Percentiles rank a stretch among this genome's conserved stretches.
phyloP scores from a whole-genome alignment of 2,113 vertebrate species.

The Plestiodon gilberti region DNA sequence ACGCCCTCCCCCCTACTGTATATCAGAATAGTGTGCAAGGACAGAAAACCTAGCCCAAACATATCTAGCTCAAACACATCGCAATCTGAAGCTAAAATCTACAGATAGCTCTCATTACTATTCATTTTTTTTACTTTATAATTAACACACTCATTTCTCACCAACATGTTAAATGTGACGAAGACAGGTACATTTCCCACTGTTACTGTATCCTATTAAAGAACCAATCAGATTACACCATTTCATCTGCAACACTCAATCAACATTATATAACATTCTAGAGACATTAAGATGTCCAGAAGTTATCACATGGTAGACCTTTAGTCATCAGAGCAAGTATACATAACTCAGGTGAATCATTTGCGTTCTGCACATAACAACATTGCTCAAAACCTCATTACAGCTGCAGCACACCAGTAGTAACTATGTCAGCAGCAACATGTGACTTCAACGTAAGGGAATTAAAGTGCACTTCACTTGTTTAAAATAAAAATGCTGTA shows the following conservation, averaged over 20 bases:
- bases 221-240: constrained; percentile 59
- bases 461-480: background rate
- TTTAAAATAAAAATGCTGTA: background rate
- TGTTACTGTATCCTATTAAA: constrained; percentile 31
- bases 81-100: background rate
- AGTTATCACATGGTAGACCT: constrained; percentile 32
- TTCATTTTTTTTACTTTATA: background rate
- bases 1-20: background rate
- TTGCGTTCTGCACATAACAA: constrained; percentile 26
- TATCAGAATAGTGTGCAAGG: constrained; percentile 26
- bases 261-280: constrained; percentile 60
- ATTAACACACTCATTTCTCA: background rate
- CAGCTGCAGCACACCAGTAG: constrained; percentile 2
- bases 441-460: background rate
- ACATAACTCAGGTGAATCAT: constrained; percentile 36
- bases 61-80: background rate
- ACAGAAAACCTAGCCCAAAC: background rate
- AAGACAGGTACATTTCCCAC: constrained; percentile 37
- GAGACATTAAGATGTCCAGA: constrained; percentile 44
- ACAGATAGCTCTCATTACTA: background rate
- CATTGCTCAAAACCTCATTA: constrained; percentile 27
- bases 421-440: constrained; percentile 16
- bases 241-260: constrained; percentile 71
- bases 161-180: background rate
- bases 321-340: background rate